Base-by-base conservation (phyloP, 2,888 invertebrate genomes). In the Lepidonotus clava region DNA sequence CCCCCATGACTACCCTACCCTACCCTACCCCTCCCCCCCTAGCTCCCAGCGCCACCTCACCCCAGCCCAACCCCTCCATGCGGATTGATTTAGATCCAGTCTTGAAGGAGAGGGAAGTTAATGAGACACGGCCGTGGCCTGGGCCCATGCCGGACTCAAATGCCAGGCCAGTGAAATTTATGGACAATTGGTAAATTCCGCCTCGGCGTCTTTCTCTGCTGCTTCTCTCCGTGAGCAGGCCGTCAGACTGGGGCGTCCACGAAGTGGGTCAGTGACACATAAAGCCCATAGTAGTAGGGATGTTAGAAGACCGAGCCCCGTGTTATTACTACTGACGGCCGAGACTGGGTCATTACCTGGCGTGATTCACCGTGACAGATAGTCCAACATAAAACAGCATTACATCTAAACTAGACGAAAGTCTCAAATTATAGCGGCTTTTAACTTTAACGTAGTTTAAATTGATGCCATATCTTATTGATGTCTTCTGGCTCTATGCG, bases 111-210 rank as follows among this genome's bases (percentile, higher is more conserved):
- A 34, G 14, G 71, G 21, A 11, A 34, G 36, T 36, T 71, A 71
- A 71, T 71, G 71, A 71, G 71, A 71, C 71, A 71, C 21, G 14
- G 38, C 71, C 21, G 71, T 21, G 36, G 71, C 14, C n/a, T 11
- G 34, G 14, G 34, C 36, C 34, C 71, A 34, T 71, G 71, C 38
- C 38, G 36, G 71, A 71, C 71, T 71, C 71, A 71, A 71, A 71
- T 71, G 71, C 38, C 71, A 71, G 14, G 36, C 71, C 71, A 34
- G 71, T 71, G 71, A 71, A 71, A 71, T 71, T 71, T 71, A 71
- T 71, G 71, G 71, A 71, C 38, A 71, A 71, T 71, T 36, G 38
- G 71, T 71, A 21, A 71, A 71, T 36, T 36, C 38, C 71, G 38
- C 71, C 61, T n/a, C 28, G 61, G 61, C 28, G 46, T 46, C 8